phyloP scores from a whole-genome alignment of 1,140 invertebrate species.

The Drosophila suzukii region DNA sequence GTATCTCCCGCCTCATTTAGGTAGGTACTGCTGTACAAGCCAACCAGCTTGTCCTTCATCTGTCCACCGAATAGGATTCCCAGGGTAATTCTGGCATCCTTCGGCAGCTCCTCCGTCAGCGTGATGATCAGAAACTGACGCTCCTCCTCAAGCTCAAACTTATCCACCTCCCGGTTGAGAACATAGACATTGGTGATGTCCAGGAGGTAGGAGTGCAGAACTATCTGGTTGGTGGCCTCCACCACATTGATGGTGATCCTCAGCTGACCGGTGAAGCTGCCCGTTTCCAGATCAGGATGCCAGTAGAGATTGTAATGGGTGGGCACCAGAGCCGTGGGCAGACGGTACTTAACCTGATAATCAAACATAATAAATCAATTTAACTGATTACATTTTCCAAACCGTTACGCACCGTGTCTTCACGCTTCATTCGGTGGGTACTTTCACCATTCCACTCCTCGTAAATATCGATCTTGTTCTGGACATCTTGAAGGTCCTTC shows the following conservation, averaged over 20 bases:
- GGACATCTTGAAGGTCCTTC: constrained; percentile 53
- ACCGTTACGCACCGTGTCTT: constrained; percentile 29
- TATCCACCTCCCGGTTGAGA: constrained; percentile 28
- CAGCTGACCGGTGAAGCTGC: constrained; percentile 89
- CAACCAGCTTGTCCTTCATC: constrained; percentile 84
- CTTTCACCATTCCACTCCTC: constrained; percentile 8
- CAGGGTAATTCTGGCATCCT: constrained; percentile 35
- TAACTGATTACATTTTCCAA: background rate
- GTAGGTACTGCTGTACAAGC: constrained; percentile 85
- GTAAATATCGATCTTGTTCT: constrained; percentile 56
- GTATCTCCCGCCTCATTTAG: constrained; percentile 56
- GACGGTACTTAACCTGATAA: constrained; percentile 85
- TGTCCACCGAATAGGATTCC: constrained; percentile 84
- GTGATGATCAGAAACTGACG: constrained; percentile 71
- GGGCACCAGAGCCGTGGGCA: constrained; percentile 89
- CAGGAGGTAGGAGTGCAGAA: constrained; percentile 88
- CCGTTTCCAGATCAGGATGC: constrained; percentile 89
- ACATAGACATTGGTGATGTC: constrained; percentile 59
- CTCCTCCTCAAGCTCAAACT: constrained; percentile 49
- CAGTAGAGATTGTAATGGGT: constrained; percentile 91
- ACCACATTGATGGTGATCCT: constrained; percentile 87
- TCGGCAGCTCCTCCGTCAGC: constrained; percentile 37
- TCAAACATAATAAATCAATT: background rate
- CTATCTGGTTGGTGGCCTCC: constrained; percentile 86
- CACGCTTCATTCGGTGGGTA: constrained; percentile 6